Base-by-base conservation (phyloP, 2,113 vertebrate species). In the Dasyornis broadbenti region DNA sequence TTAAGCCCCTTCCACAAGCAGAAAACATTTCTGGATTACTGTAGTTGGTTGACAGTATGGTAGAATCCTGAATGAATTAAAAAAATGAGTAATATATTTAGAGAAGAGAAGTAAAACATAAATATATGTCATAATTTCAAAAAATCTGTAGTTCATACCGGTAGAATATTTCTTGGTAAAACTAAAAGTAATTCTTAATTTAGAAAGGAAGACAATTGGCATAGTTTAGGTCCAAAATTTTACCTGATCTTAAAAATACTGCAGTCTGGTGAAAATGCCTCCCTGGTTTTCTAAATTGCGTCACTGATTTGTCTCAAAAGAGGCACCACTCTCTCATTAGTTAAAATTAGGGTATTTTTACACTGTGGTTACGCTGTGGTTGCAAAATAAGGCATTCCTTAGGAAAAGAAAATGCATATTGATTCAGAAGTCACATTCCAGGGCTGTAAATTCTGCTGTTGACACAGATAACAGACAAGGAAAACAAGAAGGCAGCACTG, bases 61-160 rank as follows among this genome's bases (percentile, higher is more conserved):
- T 98, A 97, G 97, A 94, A 95, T 97, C 86, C 93, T 93, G 93
- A 96, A 86, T 93, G 95, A 98, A 94, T 98, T 97, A 97, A 98
- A 96, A 92, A 95, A 85, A 96, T 72, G 96, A 96, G 89, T 97
- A 97, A 98, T 97, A 96, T 97, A 97, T 98, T 94, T 98, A 92
- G 97, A 94, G 82, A 95, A 86, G 91, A 95, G 82, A 96, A 91
- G 86, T 94, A 76, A 95, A 91, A 82, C n/a, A 71, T 65, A 95
- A 96, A 96, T 93, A 56, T 91, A 78, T 70, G 42, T 89, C 56
- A 86, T 97, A 93, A 95, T 97, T 95, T 93, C 76, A 95, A 91
- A 94, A 95, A 92, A 77, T 93, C 91, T 92, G 75, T 97, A 96
- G 86, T 86, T 97, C 92, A 90, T 97, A 93, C 95, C 97, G 92